Evolutionary conservation across 1,140 invertebrate genomes (phyloP), one percentile per base, ranked within the genome.

Genomic region (Acromyrmex heyeri): DNA sequence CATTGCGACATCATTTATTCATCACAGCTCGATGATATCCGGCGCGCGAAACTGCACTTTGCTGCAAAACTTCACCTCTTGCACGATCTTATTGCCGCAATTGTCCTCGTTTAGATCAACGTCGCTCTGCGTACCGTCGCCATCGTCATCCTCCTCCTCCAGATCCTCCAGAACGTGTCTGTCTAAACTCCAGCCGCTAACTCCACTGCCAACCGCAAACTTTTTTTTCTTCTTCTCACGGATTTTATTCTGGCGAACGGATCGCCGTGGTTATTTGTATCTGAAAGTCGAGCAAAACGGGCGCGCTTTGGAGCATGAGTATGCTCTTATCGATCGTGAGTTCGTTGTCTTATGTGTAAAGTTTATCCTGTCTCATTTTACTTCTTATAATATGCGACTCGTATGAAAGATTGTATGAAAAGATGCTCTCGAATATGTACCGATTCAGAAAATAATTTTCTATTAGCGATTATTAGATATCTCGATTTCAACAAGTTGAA

Each of bases 211-310:
- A 24, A 64, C 76, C 64, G 81, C 62, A 78, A 85, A 81, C 87
- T 89, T 91, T 87, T 92, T 91, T 57, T 90, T 83, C 38, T 91
- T 55, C 89, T 57, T 82, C 53, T 82, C 65, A 14, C 79, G 79
- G 86, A 86, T 90, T 90, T 79, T 94, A 92, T 90, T 93, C 73
- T 93, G 90, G 79, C 93, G 93, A 85, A 91, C 87, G 8, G 94
- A 94, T 69, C 92, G 91, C 92, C 92, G 92, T 93, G 94, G 94
- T 95, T 95, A 95, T 95, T 94, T 95, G 82, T 95, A 95, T 78
- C 94, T 95, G 86, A 8, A 92, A 87, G 79, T n/a, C 59, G 75
- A 67, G 38, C n/a, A 65, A 30, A 75, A 50, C n/a, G 53, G 55
- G 38, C 57, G 69, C 55, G 34, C 69, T 83, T 75, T 83, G 79